Percentiles rank a stretch among this genome's conserved stretches.
These are phyloP conservation scores for Ophioninae sp. DNA, from an alignment of 2,888 invertebrate genomes.

Conservation along the genomic window DNA sequence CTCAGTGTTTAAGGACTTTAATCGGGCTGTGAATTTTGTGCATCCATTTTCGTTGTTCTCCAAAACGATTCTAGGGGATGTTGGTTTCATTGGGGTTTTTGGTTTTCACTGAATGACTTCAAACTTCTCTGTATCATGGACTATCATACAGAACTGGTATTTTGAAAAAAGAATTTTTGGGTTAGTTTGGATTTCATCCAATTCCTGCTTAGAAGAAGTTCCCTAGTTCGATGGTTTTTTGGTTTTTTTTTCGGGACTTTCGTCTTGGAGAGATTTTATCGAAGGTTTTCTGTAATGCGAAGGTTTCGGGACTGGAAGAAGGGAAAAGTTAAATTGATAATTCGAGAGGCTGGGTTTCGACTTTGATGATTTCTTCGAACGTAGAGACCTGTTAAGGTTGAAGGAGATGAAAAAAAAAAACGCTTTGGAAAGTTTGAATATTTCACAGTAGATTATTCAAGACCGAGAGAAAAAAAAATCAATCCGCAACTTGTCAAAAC, in stretches of 20 bases:
- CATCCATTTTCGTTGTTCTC: no score
- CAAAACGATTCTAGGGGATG: no score
- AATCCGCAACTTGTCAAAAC: constrained; percentile 12
- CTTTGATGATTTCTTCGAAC: background rate
- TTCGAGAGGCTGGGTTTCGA: background rate
- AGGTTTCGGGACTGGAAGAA: background rate
- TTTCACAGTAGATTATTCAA: background rate
- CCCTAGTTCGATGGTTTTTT: background rate
- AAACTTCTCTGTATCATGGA: background rate
- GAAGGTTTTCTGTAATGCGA: background rate
- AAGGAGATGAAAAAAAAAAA: background rate
- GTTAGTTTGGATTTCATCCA: background rate
- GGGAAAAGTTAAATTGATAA: background rate
- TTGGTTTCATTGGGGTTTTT: no score
- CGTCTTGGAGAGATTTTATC: background rate
- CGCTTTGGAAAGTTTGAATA: background rate
- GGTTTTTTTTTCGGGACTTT: background rate
- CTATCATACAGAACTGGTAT: background rate
- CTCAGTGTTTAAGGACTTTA: no score
- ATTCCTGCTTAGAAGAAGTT: background rate
- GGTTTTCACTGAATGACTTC: background rate
- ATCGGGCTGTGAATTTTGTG: no score
- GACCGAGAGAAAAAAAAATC: background rate
- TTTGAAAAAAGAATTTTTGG: background rate
- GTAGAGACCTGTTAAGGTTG: background rate